Base-by-base conservation (phyloP, 1,140 invertebrate species). In the Radopholus similis region DNA sequence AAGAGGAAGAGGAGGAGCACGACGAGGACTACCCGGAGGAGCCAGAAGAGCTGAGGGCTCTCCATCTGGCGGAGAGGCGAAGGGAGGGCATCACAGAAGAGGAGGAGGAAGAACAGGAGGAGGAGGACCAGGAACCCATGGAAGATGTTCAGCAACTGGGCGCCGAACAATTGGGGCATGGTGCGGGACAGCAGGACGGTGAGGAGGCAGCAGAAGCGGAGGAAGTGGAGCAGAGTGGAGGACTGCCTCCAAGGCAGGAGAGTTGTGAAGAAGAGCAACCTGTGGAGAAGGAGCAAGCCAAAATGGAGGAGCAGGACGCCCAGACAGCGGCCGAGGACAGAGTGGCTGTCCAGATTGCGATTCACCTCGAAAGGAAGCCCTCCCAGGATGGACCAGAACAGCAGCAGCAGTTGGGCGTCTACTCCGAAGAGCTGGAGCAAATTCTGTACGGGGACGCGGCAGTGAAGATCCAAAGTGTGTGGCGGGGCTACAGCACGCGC, bases 11-110 rank as follows among this genome's bases (percentile, higher is more conserved):
- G 11, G 21, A 32, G 21, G 44, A 30, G 21, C 18, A 47, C 9
- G 67, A 71, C 5, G 73, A 72, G 11, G 70, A 72, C n/a, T 71
- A 72, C 23, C 70, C 70, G 23, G 72, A 72, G 37, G 28, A 70
- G 30, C 70, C 73, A 21, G 13, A 75, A 44, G 70, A 40, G 34
- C 18, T 69, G 15, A 26, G 30, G 26, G 32, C 57, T 11, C 23
- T 71, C 2, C 40, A 56, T 5, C 34, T 71, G 15, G 49, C 30
- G 8, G 51, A 66, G 21, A 40, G n/a, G 30, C 13, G 56, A 59
- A 35, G 18, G 44, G 15, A 55, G 30, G 9, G 18, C 6, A 35
- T 2, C 11, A 68, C 9, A 2, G 26, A 28, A 9, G 59, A 66
- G 15, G 59, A 53, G 26, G 42, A 44, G 15, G 42, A 67, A 64